Percentiles rank a stretch among this genome's conserved stretches.
Evolutionary conservation across 2,888 invertebrate genomes (phyloP).

Genomic region (Cheilosia vernalis): DNA sequence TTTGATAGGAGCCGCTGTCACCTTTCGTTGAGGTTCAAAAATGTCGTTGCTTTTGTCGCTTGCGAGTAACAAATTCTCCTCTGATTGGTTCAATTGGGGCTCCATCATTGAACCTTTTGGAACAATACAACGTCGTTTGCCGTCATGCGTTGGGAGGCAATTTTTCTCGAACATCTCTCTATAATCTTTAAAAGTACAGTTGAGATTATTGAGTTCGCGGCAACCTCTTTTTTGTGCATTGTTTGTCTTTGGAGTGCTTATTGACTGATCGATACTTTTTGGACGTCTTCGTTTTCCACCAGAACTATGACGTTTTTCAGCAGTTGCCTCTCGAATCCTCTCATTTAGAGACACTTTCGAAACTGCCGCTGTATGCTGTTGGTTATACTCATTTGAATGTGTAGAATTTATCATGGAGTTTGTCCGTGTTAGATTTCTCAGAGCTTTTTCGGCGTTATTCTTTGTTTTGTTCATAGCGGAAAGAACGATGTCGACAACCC

Average conservation of each 20-base stretch:
- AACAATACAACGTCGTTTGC: conserved; percentile 41
- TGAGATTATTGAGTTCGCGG: conserved; percentile 60
- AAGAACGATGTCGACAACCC: conserved; percentile 44
- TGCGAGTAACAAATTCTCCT: background rate
- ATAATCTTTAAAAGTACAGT: conserved; percentile 54
- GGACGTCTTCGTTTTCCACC: background rate
- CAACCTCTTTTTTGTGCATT: conserved; percentile 6
- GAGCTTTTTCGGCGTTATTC: background rate
- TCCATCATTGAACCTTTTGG: background rate
- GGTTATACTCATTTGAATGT: background rate
- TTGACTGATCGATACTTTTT: background rate
- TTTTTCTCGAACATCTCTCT: conserved; percentile 51
- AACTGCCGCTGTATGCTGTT: too few relatives aligned
- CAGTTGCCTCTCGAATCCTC: too few relatives aligned
- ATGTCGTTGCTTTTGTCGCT: conserved; percentile 1
- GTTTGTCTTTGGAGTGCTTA: background rate
- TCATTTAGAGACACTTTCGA: too few relatives aligned
- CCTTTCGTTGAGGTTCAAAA: background rate
- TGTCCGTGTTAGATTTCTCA: background rate
- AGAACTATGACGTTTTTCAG: background rate
- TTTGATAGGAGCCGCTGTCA: conserved; percentile 27
- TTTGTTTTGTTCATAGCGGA: conserved; percentile 29
- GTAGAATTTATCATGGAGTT: too few relatives aligned
- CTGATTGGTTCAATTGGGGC: background rate
- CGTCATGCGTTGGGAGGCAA: conserved; percentile 26